Evolutionary conservation across 2,113 vertebrate genomes (phyloP).

Genomic region (Bujurquina vittata): DNA sequence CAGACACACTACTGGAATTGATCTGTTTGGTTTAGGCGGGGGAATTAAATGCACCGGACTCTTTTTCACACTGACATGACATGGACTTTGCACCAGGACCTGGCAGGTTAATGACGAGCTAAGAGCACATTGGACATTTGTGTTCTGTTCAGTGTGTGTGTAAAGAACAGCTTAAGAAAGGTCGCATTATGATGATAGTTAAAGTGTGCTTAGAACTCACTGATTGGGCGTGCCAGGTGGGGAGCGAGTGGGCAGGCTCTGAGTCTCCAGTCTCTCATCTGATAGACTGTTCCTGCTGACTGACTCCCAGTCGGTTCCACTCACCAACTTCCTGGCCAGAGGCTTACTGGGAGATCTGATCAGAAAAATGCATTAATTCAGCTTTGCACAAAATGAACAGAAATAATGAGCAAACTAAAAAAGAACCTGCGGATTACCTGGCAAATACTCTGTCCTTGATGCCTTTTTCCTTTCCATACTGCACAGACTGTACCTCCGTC

Average conservation of each 20-base stretch:
- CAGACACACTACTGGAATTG: not conserved
- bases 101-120: not conserved
- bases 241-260: slow-evolving; percentile 95
- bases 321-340: slow-evolving; percentile 88
- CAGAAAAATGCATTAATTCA: not conserved
- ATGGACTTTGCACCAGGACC: not conserved
- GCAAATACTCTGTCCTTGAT: slow-evolving; percentile 97
- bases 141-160: not conserved
- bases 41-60: not conserved
- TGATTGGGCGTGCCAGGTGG: slow-evolving; percentile 96
- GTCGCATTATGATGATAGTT: not conserved
- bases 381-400: not conserved
- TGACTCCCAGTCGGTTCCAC: slow-evolving; percentile 92
- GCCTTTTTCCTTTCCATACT: slow-evolving; percentile 98
- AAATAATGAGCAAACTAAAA: not conserved
- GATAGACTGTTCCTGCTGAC: slow-evolving; percentile 95
- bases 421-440: slow-evolving; percentile 82
- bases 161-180: too few relatives aligned
- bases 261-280: slow-evolving; percentile 95
- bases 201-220: slow-evolving; percentile 77
- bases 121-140: not conserved
- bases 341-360: slow-evolving; percentile 96
- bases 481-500: slow-evolving; percentile 98
- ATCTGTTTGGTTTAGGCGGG: not conserved
- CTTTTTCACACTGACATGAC: not conserved